Conservation (phyloP, 2,113 vertebrate genomes). For the Desmodus rotundus region DNA sequence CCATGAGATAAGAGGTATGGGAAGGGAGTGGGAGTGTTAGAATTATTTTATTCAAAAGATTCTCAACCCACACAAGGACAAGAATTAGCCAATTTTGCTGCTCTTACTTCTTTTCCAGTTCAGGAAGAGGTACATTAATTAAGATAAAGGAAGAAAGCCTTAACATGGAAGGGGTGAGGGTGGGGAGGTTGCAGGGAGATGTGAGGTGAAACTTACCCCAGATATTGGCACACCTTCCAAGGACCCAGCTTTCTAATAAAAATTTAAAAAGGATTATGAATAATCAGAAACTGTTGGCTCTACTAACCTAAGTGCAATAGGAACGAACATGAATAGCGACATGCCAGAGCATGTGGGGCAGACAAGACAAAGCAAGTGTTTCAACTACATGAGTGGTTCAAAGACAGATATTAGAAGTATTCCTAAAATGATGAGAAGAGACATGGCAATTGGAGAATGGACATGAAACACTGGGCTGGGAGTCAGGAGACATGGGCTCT, state of each 20-base stretch:
- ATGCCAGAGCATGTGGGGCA: constrained; percentile 43
- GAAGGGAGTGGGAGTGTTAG: neutral
- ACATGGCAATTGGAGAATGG: neutral
- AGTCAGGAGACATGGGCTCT: neutral
- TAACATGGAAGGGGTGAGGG: neutral
- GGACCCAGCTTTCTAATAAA: constrained; percentile 88
- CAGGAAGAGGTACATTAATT: neutral
- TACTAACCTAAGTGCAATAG: constrained; percentile 13
- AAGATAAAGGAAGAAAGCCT: neutral
- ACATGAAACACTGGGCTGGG: neutral
- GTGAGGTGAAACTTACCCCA: constrained; percentile 86
- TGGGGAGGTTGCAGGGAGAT: neutral
- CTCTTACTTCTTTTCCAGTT: neutral
- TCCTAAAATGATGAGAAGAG: constrained; percentile 8
- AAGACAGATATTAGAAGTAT: constrained; percentile 21
- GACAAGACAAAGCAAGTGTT: constrained; percentile 63
- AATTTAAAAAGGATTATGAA: constrained; percentile 54
- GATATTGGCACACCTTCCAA: constrained; percentile 95
- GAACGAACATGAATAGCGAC: constrained; percentile 28
- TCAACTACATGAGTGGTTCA: constrained; percentile 29
- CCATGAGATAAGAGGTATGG: neutral
- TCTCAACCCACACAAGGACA: neutral
- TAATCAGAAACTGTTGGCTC: neutral
- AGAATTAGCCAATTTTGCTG: neutral
- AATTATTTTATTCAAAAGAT: neutral